Conservation (phyloP, 2,797 vertebrate species). For the Halcyon chelicuti region DNA sequence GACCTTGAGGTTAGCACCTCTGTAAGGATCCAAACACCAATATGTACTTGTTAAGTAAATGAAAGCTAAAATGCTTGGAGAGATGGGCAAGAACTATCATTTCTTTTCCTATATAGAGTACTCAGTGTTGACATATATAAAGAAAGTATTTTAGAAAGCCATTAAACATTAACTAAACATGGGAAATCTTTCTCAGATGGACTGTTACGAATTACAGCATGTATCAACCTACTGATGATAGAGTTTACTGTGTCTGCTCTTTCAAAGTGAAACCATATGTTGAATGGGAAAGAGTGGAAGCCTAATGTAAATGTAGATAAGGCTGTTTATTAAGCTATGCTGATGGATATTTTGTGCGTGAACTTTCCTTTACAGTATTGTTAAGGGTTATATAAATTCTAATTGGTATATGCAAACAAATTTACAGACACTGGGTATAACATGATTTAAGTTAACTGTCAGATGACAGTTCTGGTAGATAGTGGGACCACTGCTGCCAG, state of each 20-base stretch:
- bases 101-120: not conserved
- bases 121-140: not conserved
- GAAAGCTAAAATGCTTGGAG: not conserved
- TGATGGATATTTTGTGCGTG: conserved; percentile 16
- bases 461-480: not conserved
- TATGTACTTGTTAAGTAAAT: not conserved
- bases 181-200: not conserved
- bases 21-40: not conserved
- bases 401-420: not conserved
- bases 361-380: not conserved
- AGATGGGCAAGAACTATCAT: not conserved
- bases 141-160: not conserved
- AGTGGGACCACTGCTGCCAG: not conserved
- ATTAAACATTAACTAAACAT: not conserved
- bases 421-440: not conserved
- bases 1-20: not conserved
- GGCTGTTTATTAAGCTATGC: conserved; percentile 9
- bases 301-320: conserved; percentile 43
- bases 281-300: conserved; percentile 6
- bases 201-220: conserved; percentile 9
- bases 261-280: conserved; percentile 63
- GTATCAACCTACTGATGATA: conserved; percentile 38
- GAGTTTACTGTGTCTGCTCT: conserved; percentile 24
- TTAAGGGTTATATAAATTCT: conserved; percentile 9
- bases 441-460: not conserved